These are phyloP conservation scores for Contarinia nasturtii DNA, from an alignment of 1,140 invertebrate genomes.

Conservation along the genomic window DNA sequence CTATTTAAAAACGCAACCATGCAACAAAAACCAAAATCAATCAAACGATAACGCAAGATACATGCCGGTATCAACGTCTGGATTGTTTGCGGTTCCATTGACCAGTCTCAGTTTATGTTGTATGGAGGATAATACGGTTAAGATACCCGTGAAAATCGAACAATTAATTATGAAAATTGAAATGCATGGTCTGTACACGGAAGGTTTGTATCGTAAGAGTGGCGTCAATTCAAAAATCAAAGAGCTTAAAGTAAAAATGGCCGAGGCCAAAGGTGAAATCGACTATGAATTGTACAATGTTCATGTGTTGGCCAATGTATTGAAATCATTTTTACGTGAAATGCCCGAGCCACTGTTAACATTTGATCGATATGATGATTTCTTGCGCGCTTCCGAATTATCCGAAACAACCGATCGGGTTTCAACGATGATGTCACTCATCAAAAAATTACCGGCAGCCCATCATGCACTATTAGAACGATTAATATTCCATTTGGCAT, in stretches of 20 bases:
- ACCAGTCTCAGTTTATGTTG: slow-evolving; percentile 36
- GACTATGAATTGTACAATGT: slow-evolving; percentile 58
- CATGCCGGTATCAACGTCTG: slow-evolving; percentile 3
- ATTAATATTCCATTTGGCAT: slow-evolving; percentile 80
- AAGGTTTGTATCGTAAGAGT: slow-evolving; percentile 85
- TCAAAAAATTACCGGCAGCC: slow-evolving; percentile 73
- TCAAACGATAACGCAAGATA: background rate
- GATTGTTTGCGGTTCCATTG: slow-evolving; percentile 56
- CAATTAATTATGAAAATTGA: slow-evolving; percentile 77
- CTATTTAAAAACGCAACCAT: slow-evolving; percentile 35
- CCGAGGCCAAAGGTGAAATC: slow-evolving; percentile 46
- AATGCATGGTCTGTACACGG: slow-evolving; percentile 75
- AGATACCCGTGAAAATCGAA: slow-evolving; percentile 72
- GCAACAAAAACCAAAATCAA: slow-evolving; percentile 14
- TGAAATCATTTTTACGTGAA: slow-evolving; percentile 82
- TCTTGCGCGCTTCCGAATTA: slow-evolving; percentile 68
- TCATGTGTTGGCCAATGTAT: slow-evolving; percentile 77
- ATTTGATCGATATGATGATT: slow-evolving; percentile 87
- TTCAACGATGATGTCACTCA: slow-evolving; percentile 63
- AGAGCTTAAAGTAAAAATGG: slow-evolving; percentile 51
- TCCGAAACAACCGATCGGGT: slow-evolving; percentile 64
- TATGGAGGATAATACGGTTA: slow-evolving; percentile 38
- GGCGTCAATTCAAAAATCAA: slow-evolving; percentile 63
- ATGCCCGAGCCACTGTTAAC: slow-evolving; percentile 85
- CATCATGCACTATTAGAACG: slow-evolving; percentile 86